phyloP scores from a whole-genome alignment of 2,888 invertebrate genomes.

The Leucophenga montana region DNA sequence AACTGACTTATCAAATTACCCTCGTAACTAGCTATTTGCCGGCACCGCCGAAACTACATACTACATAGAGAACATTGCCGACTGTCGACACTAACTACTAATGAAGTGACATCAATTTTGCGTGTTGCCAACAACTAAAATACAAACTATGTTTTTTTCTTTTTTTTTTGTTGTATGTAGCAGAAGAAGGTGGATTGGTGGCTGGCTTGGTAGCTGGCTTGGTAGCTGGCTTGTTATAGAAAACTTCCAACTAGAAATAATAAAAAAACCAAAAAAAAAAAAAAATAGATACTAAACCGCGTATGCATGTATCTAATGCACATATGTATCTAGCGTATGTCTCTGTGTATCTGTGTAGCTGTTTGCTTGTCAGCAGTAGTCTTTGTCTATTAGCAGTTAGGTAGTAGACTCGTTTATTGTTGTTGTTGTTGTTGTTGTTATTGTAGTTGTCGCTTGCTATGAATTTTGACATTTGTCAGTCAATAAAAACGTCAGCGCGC shows the following conservation, averaged over 20 bases:
- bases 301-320: slow-evolving; percentile 25
- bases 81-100: slow-evolving; percentile 38
- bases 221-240: too few species aligned
- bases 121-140: slow-evolving; percentile 51
- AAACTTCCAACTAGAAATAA: too few species aligned
- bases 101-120: slow-evolving; percentile 70
- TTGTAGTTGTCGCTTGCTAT: slow-evolving; percentile 34
- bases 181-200: too few species aligned
- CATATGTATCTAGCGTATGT: slow-evolving; percentile 9
- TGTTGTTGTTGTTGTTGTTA: not conserved
- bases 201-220: too few species aligned
- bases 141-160: too few species aligned
- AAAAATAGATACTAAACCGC: slow-evolving; percentile 38
- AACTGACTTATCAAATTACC: too few species aligned
- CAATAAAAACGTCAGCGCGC: slow-evolving; percentile 67
- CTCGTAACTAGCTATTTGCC: too few species aligned
- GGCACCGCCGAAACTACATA: too few species aligned
- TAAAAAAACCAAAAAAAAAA: slow-evolving; percentile 5
- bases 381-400: slow-evolving; percentile 32
- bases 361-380: too few species aligned
- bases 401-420: not conserved
- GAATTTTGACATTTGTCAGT: slow-evolving; percentile 59
- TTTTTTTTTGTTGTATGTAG: too few species aligned
- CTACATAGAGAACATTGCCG: too few species aligned
- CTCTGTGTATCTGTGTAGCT: too few species aligned